phyloP scores from a whole-genome alignment of 2,113 vertebrate species.

The Bagarius yarrelli region DNA sequence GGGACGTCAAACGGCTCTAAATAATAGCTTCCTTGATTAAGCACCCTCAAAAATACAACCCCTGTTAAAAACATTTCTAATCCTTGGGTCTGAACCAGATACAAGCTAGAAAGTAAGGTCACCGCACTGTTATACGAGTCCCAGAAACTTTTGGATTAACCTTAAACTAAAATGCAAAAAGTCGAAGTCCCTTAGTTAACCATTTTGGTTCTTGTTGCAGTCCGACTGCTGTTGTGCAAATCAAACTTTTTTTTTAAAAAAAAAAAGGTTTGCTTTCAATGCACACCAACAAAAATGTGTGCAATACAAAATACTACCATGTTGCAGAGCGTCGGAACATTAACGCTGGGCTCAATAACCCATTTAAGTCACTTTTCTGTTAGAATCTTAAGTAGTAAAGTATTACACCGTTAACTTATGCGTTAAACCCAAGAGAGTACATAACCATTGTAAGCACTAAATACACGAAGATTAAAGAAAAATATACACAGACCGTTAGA shows the following conservation, averaged over 20 bases:
- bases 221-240: not conserved
- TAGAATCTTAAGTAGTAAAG: not conserved
- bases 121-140: not conserved
- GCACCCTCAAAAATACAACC: slow-evolving; percentile 17
- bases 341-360: not conserved
- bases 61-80: not conserved
- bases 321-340: not conserved
- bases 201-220: not conserved
- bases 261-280: not conserved
- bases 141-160: not conserved
- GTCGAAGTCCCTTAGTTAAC: too few relatives aligned
- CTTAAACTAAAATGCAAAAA: too few relatives aligned
- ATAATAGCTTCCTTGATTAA: slow-evolving; percentile 48
- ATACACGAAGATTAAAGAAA: not conserved
- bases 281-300: not conserved
- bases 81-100: not conserved
- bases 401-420: not conserved
- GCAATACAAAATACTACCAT: not conserved
- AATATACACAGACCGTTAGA: too few relatives aligned
- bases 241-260: not conserved
- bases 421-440: not conserved
- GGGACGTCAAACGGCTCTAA: slow-evolving; percentile 57
- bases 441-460: not conserved
- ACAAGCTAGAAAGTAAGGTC: not conserved
- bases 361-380: not conserved